Conservation (phyloP, 2,888 invertebrate genomes). For the Gari tellinella region DNA sequence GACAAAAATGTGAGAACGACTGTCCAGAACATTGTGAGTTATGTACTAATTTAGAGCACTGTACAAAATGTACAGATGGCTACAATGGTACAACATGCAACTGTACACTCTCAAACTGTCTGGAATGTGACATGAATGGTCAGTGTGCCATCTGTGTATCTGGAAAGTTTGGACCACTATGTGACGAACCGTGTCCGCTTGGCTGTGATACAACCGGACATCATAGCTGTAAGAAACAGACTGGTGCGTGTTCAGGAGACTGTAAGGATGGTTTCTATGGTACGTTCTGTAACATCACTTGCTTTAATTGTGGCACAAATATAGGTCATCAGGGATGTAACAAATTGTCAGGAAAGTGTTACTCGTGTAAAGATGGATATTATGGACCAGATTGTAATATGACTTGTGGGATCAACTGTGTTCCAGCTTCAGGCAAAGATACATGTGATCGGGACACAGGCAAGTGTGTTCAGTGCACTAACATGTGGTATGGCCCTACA, state of each 20-base stretch:
- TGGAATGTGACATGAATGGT: conserved; percentile 27
- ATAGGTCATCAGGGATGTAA: conserved; percentile 12
- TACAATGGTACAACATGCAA: conserved; percentile 31
- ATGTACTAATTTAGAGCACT: conserved; percentile 19
- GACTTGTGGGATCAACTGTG: conserved; percentile 19
- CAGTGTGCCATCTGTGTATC: conserved; percentile 25
- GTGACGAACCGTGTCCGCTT: conserved; percentile 11
- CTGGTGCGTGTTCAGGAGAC: conserved; percentile 10
- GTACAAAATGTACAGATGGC: conserved; percentile 38
- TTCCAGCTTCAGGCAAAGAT: no score
- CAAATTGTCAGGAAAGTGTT: conserved; percentile 16
- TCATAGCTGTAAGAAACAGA: neutral
- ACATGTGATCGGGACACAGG: conserved; percentile 34
- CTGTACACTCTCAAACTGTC: conserved; percentile 32
- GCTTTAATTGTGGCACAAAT: conserved; percentile 1
- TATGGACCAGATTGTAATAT: conserved; percentile 23
- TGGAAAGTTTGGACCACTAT: conserved; percentile 26
- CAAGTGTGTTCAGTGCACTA: conserved; percentile 27
- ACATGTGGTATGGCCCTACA: conserved; percentile 18
- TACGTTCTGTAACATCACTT: neutral
- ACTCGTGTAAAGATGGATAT: no score
- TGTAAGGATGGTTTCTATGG: no score
- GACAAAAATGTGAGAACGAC: conserved; percentile 22
- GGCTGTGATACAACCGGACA: conserved; percentile 21
- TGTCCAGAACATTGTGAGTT: conserved; percentile 44